phyloP scores from a whole-genome alignment of 2,888 invertebrate genomes.

The Aelia acuminata region DNA sequence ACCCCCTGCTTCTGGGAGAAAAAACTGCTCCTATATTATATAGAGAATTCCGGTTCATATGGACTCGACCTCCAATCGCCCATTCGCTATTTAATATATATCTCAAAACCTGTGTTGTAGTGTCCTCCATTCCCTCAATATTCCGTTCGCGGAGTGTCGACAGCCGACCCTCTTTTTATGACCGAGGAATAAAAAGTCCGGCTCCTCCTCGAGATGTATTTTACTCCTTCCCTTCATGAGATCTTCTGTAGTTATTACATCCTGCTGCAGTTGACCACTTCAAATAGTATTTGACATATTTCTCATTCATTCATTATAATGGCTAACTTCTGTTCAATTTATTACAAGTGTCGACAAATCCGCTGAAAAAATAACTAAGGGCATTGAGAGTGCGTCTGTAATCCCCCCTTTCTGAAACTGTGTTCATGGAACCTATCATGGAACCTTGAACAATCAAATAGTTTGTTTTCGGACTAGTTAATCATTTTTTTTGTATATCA shows the following conservation, averaged over 20 bases:
- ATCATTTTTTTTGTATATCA: too few relatives aligned
- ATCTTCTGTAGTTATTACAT: background rate
- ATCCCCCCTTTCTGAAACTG: too few relatives aligned
- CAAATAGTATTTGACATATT: too few relatives aligned
- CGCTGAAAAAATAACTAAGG: too few relatives aligned
- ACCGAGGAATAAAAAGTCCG: conserved; percentile 2
- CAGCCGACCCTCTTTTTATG: background rate
- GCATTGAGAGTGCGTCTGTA: too few relatives aligned
- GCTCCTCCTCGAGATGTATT: background rate
- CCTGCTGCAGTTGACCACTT: background rate
- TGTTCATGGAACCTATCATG: too few relatives aligned
- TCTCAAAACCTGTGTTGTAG: conserved; percentile 40
- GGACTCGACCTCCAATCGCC: background rate
- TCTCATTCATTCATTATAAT: too few relatives aligned
- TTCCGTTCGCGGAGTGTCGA: background rate
- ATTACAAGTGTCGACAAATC: too few relatives aligned
- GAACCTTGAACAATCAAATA: too few relatives aligned
- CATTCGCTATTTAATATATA: conserved; percentile 53
- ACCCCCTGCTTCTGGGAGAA: conserved; percentile 23
- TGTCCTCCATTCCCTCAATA: conserved; percentile 7
- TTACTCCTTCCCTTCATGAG: background rate
- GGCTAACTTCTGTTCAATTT: too few relatives aligned
- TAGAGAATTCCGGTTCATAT: conserved; percentile 53
- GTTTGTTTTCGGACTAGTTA: too few relatives aligned
- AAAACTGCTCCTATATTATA: conserved; percentile 39